Conservation (phyloP, 1,140 invertebrate genomes). For the Drosophila santomea region DNA sequence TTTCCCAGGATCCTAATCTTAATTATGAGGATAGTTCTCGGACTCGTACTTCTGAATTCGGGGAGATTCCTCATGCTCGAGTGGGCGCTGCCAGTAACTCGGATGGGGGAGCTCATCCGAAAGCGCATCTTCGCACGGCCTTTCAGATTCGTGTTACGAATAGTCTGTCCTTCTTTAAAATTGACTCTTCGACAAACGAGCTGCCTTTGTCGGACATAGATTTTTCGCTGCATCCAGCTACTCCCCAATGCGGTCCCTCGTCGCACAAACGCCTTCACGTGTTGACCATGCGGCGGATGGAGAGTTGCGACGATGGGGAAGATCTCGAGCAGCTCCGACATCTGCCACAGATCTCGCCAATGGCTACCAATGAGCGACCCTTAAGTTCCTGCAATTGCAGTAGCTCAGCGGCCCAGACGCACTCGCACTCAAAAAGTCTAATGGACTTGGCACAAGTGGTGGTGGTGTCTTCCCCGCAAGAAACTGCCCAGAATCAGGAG, state of each 20-base stretch:
- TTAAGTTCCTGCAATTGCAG: conserved; percentile 79
- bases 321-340: conserved; percentile 51
- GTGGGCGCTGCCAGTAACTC: conserved; percentile 27
- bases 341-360: conserved; percentile 68
- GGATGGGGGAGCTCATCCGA: conserved; percentile 2
- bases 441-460: conserved; percentile 42
- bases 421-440: conserved; percentile 74
- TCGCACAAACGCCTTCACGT: conserved; percentile 61
- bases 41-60: conserved; percentile 45
- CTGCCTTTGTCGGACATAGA: conserved; percentile 87
- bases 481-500: background rate
- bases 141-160: conserved; percentile 76
- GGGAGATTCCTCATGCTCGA: conserved; percentile 57
- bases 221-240: conserved; percentile 70
- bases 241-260: conserved; percentile 51
- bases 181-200: conserved; percentile 87
- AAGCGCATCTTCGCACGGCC: conserved; percentile 30
- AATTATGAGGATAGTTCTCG: conserved; percentile 13
- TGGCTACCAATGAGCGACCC: conserved; percentile 85
- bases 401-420: conserved; percentile 34
- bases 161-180: conserved; percentile 78
- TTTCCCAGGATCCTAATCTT: background rate
- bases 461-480: background rate
- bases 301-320: conserved; percentile 64
- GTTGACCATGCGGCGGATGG: conserved; percentile 74